A percentile compares a stretch with the other conserved stretches of the same genome.
These are phyloP conservation scores for Actenoides lindsayi DNA, from an alignment of 2,113 vertebrate genomes.

Conservation along the genomic window DNA sequence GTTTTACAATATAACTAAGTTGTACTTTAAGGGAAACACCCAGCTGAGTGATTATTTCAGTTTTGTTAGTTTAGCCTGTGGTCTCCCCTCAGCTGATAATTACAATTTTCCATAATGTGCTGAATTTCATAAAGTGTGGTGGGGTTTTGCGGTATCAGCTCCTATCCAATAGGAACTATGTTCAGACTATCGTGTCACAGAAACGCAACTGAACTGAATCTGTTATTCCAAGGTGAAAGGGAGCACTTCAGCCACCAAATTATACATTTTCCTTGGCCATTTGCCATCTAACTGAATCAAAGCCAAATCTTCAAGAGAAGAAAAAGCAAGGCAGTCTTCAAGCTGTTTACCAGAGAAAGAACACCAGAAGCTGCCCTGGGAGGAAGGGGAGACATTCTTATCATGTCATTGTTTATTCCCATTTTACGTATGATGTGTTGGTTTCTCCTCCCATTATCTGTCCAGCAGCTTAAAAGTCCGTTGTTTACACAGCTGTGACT, in stretches of 20 bases:
- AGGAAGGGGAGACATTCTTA: constrained; percentile 32
- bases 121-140: neutral
- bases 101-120: constrained; percentile 30
- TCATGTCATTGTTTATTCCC: constrained; percentile 40
- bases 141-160: neutral
- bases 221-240: constrained; percentile 22
- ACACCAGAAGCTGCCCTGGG: neutral
- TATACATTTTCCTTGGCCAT: constrained; percentile 37
- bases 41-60: constrained; percentile 24
- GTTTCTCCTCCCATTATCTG: constrained; percentile 60
- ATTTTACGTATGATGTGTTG: constrained; percentile 35
- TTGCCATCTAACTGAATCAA: neutral
- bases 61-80: constrained; percentile 24
- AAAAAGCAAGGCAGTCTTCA: neutral
- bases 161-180: neutral
- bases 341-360: neutral
- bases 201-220: neutral
- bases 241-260: neutral
- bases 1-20: neutral
- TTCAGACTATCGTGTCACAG: neutral
- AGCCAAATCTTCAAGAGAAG: neutral
- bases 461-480: constrained; percentile 35
- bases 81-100: constrained; percentile 6
- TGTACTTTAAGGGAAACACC: constrained; percentile 15
- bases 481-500: constrained; percentile 77